Conservation (phyloP, 92 coral and sea anemone genomes). For the Chrysogorgia sp. region DNA sequence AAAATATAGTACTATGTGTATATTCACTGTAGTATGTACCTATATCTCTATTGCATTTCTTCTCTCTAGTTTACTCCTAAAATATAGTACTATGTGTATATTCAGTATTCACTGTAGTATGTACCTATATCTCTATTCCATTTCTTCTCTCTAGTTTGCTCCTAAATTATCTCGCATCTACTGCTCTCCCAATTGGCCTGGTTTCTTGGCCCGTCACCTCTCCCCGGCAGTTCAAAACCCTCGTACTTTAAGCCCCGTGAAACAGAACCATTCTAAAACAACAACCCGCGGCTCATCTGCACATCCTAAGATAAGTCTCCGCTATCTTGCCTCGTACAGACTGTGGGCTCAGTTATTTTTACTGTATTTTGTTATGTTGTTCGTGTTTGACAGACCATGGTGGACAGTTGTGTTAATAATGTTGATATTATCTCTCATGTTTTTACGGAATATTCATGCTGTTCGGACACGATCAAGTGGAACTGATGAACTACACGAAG, state of each 20-base stretch:
- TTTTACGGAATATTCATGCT: slow-evolving; percentile 21
- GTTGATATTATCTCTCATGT: slow-evolving; percentile 3
- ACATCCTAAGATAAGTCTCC: slow-evolving; percentile 81
- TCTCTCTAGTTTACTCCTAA: no score
- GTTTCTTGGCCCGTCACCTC: slow-evolving; percentile 65
- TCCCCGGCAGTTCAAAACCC: slow-evolving; percentile 77
- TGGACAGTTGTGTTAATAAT: background rate
- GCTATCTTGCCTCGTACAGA: slow-evolving; percentile 90
- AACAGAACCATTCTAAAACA: slow-evolving; percentile 41
- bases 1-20: no score
- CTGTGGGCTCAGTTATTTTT: slow-evolving; percentile 71
- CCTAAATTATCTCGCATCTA: slow-evolving; percentile 61
- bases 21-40: no score
- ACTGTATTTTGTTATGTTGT: slow-evolving; percentile 47
- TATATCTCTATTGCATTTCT: no score
- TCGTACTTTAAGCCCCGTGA: slow-evolving; percentile 57
- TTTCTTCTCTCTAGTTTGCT: slow-evolving; percentile 67
- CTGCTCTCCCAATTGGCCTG: slow-evolving; percentile 65
- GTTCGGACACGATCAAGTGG: background rate
- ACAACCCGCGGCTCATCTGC: slow-evolving; percentile 48
- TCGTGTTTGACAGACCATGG: slow-evolving; percentile 30
- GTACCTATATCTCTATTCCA: background rate
- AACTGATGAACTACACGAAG: background rate
- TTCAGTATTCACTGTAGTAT: background rate
- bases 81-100: no score